phyloP scores from a whole-genome alignment of 2,888 invertebrate genomes.

The Sturmia bella region DNA sequence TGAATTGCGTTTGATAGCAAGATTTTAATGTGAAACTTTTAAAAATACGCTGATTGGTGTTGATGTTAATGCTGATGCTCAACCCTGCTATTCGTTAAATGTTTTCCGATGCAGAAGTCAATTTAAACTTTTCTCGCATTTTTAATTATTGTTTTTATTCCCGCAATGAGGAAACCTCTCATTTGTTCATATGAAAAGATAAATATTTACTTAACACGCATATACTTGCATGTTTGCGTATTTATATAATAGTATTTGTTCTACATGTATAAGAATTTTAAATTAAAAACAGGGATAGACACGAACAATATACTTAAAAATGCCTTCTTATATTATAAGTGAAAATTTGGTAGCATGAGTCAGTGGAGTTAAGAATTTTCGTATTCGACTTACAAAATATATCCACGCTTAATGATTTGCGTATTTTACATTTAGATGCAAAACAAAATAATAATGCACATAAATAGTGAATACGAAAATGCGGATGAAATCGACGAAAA shows the following conservation, averaged over 20 bases:
- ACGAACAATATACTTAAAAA: too few relatives aligned
- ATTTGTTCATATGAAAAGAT: slow-evolving; percentile 28
- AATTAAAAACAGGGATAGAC: too few relatives aligned
- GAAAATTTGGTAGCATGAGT: too few relatives aligned
- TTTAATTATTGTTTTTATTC: slow-evolving; percentile 46
- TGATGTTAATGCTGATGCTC: neutral
- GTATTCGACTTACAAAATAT: too few relatives aligned
- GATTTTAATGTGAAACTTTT: neutral
- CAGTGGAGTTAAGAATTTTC: too few relatives aligned
- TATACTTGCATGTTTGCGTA: neutral
- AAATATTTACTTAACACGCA: slow-evolving; percentile 36
- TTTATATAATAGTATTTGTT: neutral
- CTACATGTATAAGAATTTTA: slow-evolving; percentile 15
- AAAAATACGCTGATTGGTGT: neutral
- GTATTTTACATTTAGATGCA: too few relatives aligned
- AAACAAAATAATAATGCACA: too few relatives aligned
- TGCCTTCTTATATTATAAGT: too few relatives aligned
- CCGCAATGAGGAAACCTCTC: neutral
- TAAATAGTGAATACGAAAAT: too few relatives aligned
- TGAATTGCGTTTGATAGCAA: slow-evolving; percentile 3
- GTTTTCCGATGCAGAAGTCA: slow-evolving; percentile 36
- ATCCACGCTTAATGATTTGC: too few relatives aligned
- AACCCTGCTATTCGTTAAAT: slow-evolving; percentile 21
- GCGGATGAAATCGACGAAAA: too few relatives aligned
- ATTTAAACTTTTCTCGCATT: slow-evolving; percentile 55